These are phyloP conservation scores for Caradrina clavipalpis DNA, from an alignment of 2,888 invertebrate species.

Conservation along the genomic window DNA sequence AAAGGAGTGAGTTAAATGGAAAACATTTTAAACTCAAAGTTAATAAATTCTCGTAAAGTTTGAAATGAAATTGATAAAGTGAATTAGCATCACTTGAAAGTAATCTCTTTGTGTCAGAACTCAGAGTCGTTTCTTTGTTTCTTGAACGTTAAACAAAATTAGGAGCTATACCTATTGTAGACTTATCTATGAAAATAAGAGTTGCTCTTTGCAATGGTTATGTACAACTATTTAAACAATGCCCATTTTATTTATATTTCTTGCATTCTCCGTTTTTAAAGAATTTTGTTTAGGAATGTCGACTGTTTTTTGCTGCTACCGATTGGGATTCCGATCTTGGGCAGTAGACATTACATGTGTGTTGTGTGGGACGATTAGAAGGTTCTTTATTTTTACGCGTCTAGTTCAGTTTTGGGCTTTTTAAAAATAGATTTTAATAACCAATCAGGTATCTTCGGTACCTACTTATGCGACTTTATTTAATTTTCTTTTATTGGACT, in stretches of 20 bases:
- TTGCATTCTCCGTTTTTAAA: not conserved
- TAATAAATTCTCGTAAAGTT: conserved; percentile 55
- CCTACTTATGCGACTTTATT: not conserved
- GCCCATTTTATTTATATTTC: not conserved
- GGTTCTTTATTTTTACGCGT: no score
- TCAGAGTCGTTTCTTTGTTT: conserved; percentile 32
- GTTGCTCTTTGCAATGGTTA: not conserved
- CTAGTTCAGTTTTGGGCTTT: not conserved
- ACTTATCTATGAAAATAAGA: conserved; percentile 5
- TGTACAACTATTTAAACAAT: not conserved
- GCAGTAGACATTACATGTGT: not conserved
- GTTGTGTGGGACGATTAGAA: not conserved
- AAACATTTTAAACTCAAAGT: conserved; percentile 50
- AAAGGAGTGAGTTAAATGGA: conserved; percentile 51
- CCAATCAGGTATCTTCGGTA: not conserved
- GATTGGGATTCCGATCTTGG: not conserved
- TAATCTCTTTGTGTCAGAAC: conserved; percentile 43
- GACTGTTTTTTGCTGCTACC: not conserved
- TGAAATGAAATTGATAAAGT: conserved; percentile 55
- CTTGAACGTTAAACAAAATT: conserved; percentile 20
- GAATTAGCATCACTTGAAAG: conserved; percentile 55
- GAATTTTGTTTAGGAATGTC: not conserved
- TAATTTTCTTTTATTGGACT: not conserved
- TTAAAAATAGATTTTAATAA: not conserved
- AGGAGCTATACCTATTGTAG: conserved; percentile 9